Evolutionary conservation across 1,140 invertebrate species (phyloP).

Genomic region (Plodia interpunctella): DNA sequence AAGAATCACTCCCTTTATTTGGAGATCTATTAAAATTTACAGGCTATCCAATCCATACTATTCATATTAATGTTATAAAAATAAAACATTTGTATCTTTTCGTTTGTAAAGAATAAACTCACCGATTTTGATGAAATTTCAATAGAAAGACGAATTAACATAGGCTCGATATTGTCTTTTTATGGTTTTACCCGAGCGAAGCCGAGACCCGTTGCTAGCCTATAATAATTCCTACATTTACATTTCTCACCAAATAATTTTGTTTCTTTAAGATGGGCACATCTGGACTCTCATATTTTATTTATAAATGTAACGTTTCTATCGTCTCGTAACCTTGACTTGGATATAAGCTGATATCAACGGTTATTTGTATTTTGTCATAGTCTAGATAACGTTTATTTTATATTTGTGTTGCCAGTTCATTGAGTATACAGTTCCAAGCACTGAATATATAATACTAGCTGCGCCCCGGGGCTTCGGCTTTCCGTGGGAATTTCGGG

Average conservation of each 20-base stretch:
- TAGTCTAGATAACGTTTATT: not conserved
- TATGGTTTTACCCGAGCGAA: too few species aligned
- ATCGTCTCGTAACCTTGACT: slow-evolving; percentile 49
- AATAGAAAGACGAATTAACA: too few species aligned
- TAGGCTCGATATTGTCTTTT: too few species aligned
- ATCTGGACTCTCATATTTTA: slow-evolving; percentile 56
- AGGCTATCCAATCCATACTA: slow-evolving; percentile 22
- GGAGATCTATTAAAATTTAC: slow-evolving; percentile 32
- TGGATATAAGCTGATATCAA: slow-evolving; percentile 45
- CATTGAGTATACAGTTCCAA: not conserved
- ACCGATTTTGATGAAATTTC: too few species aligned
- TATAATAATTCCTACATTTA: slow-evolving; percentile 21
- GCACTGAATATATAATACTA: too few species aligned
- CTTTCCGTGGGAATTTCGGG: too few species aligned
- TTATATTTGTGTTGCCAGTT: not conserved
- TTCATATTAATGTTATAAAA: too few species aligned
- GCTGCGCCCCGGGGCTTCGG: too few species aligned
- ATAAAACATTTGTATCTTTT: too few species aligned
- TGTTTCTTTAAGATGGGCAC: slow-evolving; percentile 33
- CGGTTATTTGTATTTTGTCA: slow-evolving; percentile 21
- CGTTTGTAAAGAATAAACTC: too few species aligned
- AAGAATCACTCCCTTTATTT: slow-evolving; percentile 10
- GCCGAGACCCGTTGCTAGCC: too few species aligned
- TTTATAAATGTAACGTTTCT: slow-evolving; percentile 49
- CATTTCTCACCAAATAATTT: slow-evolving; percentile 38